Conservation (phyloP, 1,140 invertebrate genomes). For the Magallana angulata region DNA sequence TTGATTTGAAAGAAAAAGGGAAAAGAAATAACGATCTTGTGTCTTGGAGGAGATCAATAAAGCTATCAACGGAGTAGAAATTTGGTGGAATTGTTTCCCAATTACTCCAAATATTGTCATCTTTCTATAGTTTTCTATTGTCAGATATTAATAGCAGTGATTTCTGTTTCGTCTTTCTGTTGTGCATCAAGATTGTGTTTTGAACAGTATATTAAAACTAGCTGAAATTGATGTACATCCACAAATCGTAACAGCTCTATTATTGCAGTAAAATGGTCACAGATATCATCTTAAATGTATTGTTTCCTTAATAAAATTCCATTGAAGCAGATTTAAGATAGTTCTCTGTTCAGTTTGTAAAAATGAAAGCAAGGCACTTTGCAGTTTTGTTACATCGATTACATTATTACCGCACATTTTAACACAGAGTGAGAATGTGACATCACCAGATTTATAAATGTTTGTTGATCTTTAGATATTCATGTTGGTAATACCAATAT, state of each 20-base stretch:
- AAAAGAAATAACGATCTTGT: constrained; percentile 36
- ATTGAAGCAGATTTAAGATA: too few relatives aligned
- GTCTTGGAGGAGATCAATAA: not conserved
- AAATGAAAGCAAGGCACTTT: too few relatives aligned
- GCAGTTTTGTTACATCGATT: too few relatives aligned
- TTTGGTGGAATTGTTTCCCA: constrained; percentile 33
- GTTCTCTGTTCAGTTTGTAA: too few relatives aligned
- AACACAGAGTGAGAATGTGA: too few relatives aligned
- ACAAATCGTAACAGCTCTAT: not conserved
- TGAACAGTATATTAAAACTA: not conserved
- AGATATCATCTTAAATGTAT: too few relatives aligned
- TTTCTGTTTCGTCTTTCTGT: not conserved
- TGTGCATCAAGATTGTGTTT: not conserved
- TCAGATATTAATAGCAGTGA: constrained; percentile 9
- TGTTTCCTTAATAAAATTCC: too few relatives aligned
- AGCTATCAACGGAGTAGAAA: constrained; percentile 30
- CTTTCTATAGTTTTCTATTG: constrained; percentile 14
- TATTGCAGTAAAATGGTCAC: not conserved
- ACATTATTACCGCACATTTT: too few relatives aligned
- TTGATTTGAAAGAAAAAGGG: constrained; percentile 37
- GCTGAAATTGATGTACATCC: not conserved
- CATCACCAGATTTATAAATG: too few relatives aligned
- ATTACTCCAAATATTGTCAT: constrained; percentile 35
- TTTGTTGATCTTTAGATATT: too few relatives aligned
- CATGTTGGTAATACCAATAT: too few relatives aligned